phyloP scores from a whole-genome alignment of 1,140 invertebrate species.

The Chironomus striatipennis region DNA sequence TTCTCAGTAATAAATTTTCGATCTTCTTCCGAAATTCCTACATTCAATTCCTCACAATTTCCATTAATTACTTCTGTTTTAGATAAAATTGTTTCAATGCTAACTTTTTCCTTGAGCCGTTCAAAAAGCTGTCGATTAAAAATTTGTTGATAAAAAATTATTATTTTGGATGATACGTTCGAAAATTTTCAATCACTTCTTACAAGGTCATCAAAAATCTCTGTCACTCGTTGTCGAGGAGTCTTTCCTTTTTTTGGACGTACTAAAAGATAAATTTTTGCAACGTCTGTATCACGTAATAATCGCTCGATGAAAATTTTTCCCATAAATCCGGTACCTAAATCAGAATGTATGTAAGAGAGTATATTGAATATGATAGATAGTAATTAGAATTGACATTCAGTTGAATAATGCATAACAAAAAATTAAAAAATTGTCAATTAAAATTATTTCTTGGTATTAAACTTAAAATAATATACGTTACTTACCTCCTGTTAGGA shows the following conservation, averaged over 20 bases:
- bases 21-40: slow-evolving; percentile 69
- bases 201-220: slow-evolving; percentile 59
- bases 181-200: slow-evolving; percentile 30
- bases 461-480: too few relatives aligned
- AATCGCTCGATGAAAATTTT: background rate
- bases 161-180: background rate
- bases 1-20: slow-evolving; percentile 57
- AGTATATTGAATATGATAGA: too few relatives aligned
- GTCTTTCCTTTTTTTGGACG: slow-evolving; percentile 70
- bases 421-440: too few relatives aligned
- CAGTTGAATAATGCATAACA: too few relatives aligned
- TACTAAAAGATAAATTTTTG: slow-evolving; percentile 66
- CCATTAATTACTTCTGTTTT: slow-evolving; percentile 66
- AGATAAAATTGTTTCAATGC: slow-evolving; percentile 46
- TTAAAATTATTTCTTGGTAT: too few relatives aligned
- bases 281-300: slow-evolving; percentile 44
- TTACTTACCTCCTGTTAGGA: background rate
- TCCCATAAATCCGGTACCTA: background rate
- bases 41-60: slow-evolving; percentile 60
- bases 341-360: background rate
- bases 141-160: slow-evolving; percentile 26
- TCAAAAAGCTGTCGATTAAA: slow-evolving; percentile 60
- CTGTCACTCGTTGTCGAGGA: slow-evolving; percentile 56
- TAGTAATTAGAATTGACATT: too few relatives aligned
- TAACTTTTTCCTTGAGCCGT: slow-evolving; percentile 51